phyloP scores from a whole-genome alignment of 2,797 vertebrate genomes.

The Oreochromis mossambicus region DNA sequence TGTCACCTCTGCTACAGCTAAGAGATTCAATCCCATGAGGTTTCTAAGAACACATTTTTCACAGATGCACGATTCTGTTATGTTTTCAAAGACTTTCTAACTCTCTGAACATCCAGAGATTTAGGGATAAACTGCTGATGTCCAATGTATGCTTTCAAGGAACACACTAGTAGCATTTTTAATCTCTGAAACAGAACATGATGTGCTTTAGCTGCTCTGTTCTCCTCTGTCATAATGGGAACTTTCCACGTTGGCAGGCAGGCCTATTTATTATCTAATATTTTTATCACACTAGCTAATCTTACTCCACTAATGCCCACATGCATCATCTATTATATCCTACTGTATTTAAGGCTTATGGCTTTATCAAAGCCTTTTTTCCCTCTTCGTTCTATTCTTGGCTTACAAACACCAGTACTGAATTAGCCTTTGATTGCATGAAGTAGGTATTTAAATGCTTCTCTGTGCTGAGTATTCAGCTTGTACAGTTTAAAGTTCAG shows the following conservation, averaged over 20 bases:
- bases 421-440: not conserved
- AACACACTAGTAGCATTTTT: slow-evolving; percentile 13
- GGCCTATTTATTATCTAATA: slow-evolving; percentile 44
- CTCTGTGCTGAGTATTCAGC: not conserved
- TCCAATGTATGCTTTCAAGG: not conserved
- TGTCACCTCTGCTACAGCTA: slow-evolving; percentile 29
- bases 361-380: not conserved
- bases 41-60: not conserved
- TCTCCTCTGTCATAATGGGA: slow-evolving; percentile 3
- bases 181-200: slow-evolving; percentile 8
- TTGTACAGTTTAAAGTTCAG: not conserved
- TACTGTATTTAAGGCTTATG: slow-evolving; percentile 17
- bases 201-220: slow-evolving; percentile 12
- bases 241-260: slow-evolving; percentile 16
- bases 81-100: not conserved
- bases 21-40: not conserved
- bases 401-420: not conserved
- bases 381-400: not conserved
- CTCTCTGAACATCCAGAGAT: not conserved
- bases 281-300: slow-evolving; percentile 47
- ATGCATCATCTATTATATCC: slow-evolving; percentile 32
- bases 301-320: slow-evolving; percentile 43
- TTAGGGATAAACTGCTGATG: not conserved
- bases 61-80: not conserved
- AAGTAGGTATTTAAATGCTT: not conserved